Conservation (phyloP, 2,113 vertebrate species). For the Megaptera novaeangliae region DNA sequence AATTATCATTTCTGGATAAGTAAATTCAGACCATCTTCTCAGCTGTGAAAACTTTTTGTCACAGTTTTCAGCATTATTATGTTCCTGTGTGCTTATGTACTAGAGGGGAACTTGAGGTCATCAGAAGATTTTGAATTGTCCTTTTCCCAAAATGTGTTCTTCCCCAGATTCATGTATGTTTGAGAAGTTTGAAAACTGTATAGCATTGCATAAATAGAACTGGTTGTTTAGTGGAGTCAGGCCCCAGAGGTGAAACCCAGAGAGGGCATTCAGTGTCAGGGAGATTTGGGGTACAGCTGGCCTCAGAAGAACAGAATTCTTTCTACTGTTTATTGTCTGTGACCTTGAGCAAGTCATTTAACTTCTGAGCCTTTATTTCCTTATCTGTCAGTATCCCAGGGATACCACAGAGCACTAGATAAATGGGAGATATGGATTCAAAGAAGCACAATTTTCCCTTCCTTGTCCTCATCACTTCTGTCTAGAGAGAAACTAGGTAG, state of each 20-base stretch:
- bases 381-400: background rate
- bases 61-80: background rate
- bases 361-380: background rate
- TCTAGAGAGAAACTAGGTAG: background rate
- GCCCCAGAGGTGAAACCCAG: background rate
- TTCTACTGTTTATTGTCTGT: background rate
- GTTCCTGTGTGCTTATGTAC: background rate
- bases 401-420: background rate
- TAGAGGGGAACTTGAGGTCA: background rate
- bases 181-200: background rate
- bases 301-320: background rate
- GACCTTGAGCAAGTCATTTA: background rate
- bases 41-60: background rate
- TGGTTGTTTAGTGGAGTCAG: background rate
- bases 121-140: background rate
- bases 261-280: background rate
- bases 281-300: background rate
- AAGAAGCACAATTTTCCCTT: background rate
- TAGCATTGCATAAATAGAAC: background rate
- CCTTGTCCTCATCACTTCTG: background rate
- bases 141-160: background rate
- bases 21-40: conserved; percentile 22
- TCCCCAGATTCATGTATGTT: background rate
- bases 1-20: conserved; percentile 32
- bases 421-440: background rate